A percentile compares a stretch with the other conserved stretches of the same genome.
These are phyloP conservation scores for Micrasema longulum DNA, from an alignment of 1,140 invertebrate species.

Conservation along the genomic window DNA sequence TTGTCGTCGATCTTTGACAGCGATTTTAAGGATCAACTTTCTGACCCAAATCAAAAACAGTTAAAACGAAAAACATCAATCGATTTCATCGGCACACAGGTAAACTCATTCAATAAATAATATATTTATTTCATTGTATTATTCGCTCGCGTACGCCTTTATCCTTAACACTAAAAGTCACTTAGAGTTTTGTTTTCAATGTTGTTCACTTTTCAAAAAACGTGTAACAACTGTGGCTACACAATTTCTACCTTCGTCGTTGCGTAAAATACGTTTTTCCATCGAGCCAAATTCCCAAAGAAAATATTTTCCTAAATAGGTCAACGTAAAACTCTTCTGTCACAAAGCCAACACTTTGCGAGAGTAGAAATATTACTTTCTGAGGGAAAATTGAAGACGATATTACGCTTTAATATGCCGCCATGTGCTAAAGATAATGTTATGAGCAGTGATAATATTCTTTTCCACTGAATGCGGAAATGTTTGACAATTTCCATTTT, in stretches of 20 bases:
- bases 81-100: neutral
- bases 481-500: neutral
- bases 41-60: too few species aligned
- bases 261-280: constrained; percentile 21
- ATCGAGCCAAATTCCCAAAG: constrained; percentile 20
- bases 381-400: constrained; percentile 12
- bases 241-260: neutral
- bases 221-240: neutral
- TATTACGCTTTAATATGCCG: constrained; percentile 6
- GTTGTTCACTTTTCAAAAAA: neutral
- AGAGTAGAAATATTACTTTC: constrained; percentile 16
- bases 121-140: neutral
- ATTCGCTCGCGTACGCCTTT: neutral
- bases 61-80: too few species aligned
- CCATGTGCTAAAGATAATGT: neutral
- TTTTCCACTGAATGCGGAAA: neutral
- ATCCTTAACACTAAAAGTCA: neutral
- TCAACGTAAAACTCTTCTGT: constrained; percentile 2
- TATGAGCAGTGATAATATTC: neutral
- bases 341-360: constrained; percentile 1
- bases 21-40: too few species aligned
- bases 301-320: constrained; percentile 9
- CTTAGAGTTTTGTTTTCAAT: neutral
- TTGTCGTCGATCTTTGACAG: too few species aligned
- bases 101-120: neutral